Percentiles rank a stretch among this genome's conserved stretches.
Conservation (phyloP, 2,888 invertebrate genomes). For the Pristionchus mayeri region DNA sequence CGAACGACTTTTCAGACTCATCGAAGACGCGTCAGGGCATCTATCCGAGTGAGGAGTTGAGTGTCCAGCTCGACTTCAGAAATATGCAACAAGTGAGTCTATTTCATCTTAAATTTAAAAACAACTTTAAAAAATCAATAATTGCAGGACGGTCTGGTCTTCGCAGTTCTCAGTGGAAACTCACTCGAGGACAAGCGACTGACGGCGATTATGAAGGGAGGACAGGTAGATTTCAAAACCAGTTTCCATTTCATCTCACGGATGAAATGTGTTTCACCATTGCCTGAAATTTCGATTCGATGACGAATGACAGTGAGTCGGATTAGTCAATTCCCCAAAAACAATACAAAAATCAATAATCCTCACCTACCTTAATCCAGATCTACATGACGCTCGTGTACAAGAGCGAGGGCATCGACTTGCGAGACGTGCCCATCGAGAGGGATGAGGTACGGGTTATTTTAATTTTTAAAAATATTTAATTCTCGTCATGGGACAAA, state of each 20-base stretch:
- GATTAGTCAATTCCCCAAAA: not conserved
- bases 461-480: too few species aligned
- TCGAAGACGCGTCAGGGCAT: slow-evolving; percentile 25
- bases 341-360: not conserved
- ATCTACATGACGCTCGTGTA: slow-evolving; percentile 48
- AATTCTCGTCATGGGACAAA: too few species aligned
- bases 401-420: slow-evolving; percentile 37
- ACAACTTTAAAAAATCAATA: not conserved
- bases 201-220: slow-evolving; percentile 50
- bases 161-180: slow-evolving; percentile 36
- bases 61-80: slow-evolving; percentile 32
- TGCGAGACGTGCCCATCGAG: slow-evolving; percentile 44
- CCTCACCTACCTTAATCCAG: too few species aligned
- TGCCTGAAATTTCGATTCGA: not conserved
- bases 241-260: too few species aligned
- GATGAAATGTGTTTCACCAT: not conserved
- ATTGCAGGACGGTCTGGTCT: slow-evolving; percentile 48
- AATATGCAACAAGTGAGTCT: slow-evolving; percentile 34
- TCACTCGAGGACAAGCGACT: slow-evolving; percentile 40
- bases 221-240: slow-evolving; percentile 50
- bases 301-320: not conserved
- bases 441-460: slow-evolving; percentile 21
- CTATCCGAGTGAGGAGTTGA: slow-evolving; percentile 30
- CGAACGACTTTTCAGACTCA: not conserved
- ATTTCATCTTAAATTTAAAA: not conserved